Conservation (phyloP, 2,113 vertebrate species). For the Mohoua ochrocephala region DNA sequence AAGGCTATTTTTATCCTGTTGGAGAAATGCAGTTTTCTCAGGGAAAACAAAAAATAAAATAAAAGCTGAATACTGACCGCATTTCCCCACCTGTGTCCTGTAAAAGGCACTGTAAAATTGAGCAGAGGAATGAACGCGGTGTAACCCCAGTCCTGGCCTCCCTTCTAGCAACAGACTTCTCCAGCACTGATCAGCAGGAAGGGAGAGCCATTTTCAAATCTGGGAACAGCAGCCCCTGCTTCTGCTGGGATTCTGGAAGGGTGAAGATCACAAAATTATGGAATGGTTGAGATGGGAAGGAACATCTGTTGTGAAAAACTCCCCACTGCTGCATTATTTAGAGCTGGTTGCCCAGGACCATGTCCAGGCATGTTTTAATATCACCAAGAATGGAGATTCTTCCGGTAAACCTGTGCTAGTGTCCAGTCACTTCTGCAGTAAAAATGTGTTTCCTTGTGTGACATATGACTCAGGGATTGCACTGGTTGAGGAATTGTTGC, state of each 20-base stretch:
- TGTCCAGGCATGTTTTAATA: not conserved
- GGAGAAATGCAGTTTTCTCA: not conserved
- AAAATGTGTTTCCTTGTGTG: not conserved
- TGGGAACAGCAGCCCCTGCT: not conserved
- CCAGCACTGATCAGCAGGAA: not conserved
- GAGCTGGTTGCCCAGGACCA: not conserved
- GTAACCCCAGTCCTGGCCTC: not conserved
- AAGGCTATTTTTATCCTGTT: conserved; percentile 52
- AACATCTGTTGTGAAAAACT: fast-evolving
- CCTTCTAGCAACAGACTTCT: not conserved
- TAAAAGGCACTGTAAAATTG: not conserved
- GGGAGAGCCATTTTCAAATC: not conserved
- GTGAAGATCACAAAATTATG: not conserved
- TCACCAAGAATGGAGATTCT: not conserved
- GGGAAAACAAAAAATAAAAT: not conserved
- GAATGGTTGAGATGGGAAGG: not conserved
- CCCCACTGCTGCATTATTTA: not conserved
- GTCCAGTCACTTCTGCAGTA: not conserved
- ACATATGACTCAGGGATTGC: not conserved
- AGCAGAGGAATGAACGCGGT: not conserved
- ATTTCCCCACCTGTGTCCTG: not conserved
- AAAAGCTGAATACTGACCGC: not conserved
- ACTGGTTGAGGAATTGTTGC: not conserved
- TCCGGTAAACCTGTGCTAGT: not conserved
- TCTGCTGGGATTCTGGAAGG: not conserved